Base-by-base conservation (phyloP, 2,113 vertebrate species). In the Arenaria interpres region DNA sequence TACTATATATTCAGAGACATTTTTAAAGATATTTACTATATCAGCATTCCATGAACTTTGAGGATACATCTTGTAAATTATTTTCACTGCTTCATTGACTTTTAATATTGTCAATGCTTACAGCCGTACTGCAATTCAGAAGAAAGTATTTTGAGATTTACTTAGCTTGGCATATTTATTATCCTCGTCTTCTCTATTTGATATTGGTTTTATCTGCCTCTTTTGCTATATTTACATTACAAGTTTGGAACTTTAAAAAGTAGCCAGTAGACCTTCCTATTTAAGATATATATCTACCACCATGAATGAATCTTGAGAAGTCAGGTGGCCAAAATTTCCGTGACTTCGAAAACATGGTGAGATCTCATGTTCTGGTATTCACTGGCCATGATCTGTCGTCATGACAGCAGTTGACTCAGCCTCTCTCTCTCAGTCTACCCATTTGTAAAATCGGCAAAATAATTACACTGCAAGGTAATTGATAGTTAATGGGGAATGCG, bases 21-120 rank as follows among this genome's bases (percentile, higher is more conserved):
- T 96, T 92, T 68, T 9, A 63, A 80, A 95, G 72, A 73, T 94
- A 95, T 97, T 97, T 97, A 96, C 86, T 39, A 21, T 80, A 95
- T 76, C 73, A 95, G 71, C 57, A 89, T 85, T 84, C 72, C 71
- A 89, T 56, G 57, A 95, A 72, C 81, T 90, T 96, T 75, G 77
- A 93, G 95, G 83, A 95, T 76, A 50, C 9, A 82, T 77, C 79
- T 60, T 87, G 68, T 80, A 90, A 96, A 93, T 94, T 48, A 85
- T 95, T 90, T 80, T 88, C 50, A 68, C 79, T 66, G 43, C 80
- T 57, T 66, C 74, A 37, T 56, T 96, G 53, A 85, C 95, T 96
- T 97, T 95, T 92, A 93, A 35, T 81, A 90, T 79, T 84, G 79
- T 83, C 93, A 77, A 74, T 72, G 62, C 51, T 91, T 80, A 73